Percentiles rank a stretch among this genome's conserved stretches.
Conservation (phyloP, 2,113 vertebrate genomes). For the Neofelis nebulosa region DNA sequence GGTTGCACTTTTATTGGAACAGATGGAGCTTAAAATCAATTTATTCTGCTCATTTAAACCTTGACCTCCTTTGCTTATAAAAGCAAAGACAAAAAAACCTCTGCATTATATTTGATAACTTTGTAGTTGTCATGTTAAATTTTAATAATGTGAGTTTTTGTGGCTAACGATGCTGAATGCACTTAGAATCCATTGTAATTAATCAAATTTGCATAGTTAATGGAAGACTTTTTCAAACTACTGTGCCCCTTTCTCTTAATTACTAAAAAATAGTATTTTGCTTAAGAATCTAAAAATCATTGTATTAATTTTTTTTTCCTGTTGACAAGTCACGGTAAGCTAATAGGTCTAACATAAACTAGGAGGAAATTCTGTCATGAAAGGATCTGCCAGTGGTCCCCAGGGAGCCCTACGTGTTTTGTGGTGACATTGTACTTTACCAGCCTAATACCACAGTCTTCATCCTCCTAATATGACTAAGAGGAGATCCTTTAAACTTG, state of each 20-base stretch:
- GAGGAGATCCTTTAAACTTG: not conserved
- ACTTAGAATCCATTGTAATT: slow-evolving; percentile 29
- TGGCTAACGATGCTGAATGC: not conserved
- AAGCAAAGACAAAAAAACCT: slow-evolving; percentile 45
- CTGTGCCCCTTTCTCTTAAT: not conserved
- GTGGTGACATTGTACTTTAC: not conserved
- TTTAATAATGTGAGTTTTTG: not conserved
- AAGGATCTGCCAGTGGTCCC: fast-evolving
- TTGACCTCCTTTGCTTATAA: slow-evolving; percentile 65
- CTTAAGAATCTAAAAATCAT: slow-evolving; percentile 30
- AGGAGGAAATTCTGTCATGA: not conserved
- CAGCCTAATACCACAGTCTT: not conserved
- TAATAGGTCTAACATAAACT: not conserved
- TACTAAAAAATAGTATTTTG: slow-evolving; percentile 34
- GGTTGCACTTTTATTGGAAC: slow-evolving; percentile 31
- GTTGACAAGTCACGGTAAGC: not conserved
- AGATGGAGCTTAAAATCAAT: slow-evolving; percentile 70
- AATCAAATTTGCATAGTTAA: slow-evolving; percentile 62
- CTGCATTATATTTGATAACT: not conserved
- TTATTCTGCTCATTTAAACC: slow-evolving; percentile 71
- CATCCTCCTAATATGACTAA: not conserved
- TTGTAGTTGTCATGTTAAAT: slow-evolving; percentile 56
- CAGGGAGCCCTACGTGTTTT: fast-evolving
- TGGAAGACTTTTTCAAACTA: not conserved
- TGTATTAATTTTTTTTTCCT: not conserved